Evolutionary conservation across 2,888 invertebrate genomes (phyloP), one percentile per base, ranked within the genome.

Genomic region (Bimastos eiseni): DNA sequence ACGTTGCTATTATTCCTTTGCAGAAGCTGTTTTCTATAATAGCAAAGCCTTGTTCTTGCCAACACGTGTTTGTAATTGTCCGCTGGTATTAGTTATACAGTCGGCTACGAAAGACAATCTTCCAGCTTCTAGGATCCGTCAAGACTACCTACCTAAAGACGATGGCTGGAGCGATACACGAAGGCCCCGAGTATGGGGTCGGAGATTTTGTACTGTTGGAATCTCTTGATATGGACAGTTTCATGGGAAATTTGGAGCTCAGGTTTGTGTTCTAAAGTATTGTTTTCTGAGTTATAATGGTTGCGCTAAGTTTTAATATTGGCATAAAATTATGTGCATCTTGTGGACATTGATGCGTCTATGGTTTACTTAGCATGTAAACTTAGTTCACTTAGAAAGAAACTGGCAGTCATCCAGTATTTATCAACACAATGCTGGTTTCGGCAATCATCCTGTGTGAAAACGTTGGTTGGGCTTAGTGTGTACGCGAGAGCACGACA

Each of bases 121-220:
- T 21, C 49, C 24, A 36, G 86, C 34, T 86, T 86, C 86, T 2
- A 37, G 34, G 24, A 37, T 86, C 37, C 8, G 37, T 30, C 24
- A 30, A 34, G 36, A 88, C 36, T 88, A 24, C 88, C 36, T 88
- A 24, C 88, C 34, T 30, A 37, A 19, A 49, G 89, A 90, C 5
- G 38, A 90, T 90, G 90, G 90, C 90, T 30, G 90, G 90, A 49
- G 83, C 90, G n/a, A 92, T 94, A 90, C 94, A 94, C 92, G 95
- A 95, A 93, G 94, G 94, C 89, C 94, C 94, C 90, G 95, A 94
- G 92, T 94, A 92, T 94, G 99, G 99, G 92, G 97, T 99, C 93
- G 97, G 98, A 94, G 99, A 99, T 96, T 98, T 99, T 96, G 98
- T 99, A 95, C 97, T 99, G 91, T 96, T 99, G 96, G 98, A 98